phyloP scores from a whole-genome alignment of 2,797 vertebrate genomes.

The Oophaga sylvatica region DNA sequence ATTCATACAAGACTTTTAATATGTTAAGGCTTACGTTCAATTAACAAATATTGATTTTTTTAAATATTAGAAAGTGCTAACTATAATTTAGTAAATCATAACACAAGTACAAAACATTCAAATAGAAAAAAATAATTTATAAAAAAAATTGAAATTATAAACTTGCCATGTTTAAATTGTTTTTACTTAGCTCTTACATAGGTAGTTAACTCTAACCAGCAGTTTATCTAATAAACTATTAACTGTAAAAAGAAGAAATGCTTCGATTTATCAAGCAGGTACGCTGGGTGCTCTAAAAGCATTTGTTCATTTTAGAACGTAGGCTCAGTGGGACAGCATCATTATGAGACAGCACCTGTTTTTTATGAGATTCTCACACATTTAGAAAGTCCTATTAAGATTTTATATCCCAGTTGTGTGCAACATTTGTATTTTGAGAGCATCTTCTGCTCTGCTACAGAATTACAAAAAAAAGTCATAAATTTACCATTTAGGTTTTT shows the following conservation, averaged over 20 bases:
- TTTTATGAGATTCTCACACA: conserved; percentile 60
- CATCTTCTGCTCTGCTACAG: conserved; percentile 53
- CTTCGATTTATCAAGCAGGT: conserved; percentile 21
- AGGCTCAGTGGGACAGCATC: conserved; percentile 51
- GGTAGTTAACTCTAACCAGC: conserved; percentile 11
- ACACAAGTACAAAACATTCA: too few species aligned
- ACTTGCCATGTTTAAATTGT: background rate
- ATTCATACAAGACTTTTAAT: too few species aligned
- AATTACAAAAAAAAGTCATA: conserved; percentile 51
- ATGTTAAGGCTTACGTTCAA: too few species aligned
- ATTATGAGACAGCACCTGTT: conserved; percentile 60
- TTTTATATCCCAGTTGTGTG: conserved; percentile 57
- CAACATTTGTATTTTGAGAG: conserved; percentile 60
- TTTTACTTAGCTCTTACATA: background rate
- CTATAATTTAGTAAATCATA: too few species aligned
- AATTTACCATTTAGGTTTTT: conserved; percentile 47
- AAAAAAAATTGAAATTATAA: too few species aligned
- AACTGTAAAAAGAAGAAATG: background rate
- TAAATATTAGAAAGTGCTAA: too few species aligned
- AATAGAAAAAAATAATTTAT: too few species aligned
- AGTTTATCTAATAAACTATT: conserved; percentile 1
- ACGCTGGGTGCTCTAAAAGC: conserved; percentile 16
- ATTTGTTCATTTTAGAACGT: conserved; percentile 56
- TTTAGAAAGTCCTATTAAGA: conserved; percentile 61
- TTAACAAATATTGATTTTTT: too few species aligned